These are phyloP conservation scores for Rhea americana DNA, from an alignment of 2,113 vertebrate genomes.

Conservation along the genomic window DNA sequence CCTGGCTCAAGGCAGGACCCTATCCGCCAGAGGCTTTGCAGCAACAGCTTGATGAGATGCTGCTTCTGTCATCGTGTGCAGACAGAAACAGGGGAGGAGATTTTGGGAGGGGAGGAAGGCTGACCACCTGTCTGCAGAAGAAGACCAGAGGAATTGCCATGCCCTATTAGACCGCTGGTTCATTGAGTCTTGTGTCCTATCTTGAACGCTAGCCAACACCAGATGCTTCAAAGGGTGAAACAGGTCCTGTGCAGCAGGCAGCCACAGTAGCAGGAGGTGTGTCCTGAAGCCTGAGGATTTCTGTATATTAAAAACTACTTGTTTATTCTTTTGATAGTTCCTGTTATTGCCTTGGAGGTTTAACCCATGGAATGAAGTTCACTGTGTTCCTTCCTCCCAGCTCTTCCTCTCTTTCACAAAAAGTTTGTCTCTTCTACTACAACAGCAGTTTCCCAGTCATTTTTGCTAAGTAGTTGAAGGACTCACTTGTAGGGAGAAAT, in stretches of 20 bases:
- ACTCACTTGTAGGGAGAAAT: neutral
- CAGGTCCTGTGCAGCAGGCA: neutral
- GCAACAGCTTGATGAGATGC: neutral
- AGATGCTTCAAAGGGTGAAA: neutral
- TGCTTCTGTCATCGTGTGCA: neutral
- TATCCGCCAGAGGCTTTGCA: conserved; percentile 39
- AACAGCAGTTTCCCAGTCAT: neutral
- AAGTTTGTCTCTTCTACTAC: neutral
- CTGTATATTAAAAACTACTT: neutral
- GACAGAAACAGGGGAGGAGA: neutral
- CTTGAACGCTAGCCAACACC: neutral
- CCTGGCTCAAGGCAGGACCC: conserved; percentile 1
- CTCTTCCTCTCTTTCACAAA: neutral
- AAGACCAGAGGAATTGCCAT: neutral
- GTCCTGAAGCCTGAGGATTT: neutral
- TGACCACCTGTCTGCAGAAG: conserved; percentile 28
- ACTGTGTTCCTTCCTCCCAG: neutral
- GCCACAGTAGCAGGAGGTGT: neutral
- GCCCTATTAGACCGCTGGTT: neutral
- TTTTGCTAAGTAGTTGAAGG: neutral
- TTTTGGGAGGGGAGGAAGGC: neutral
- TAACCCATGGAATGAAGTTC: neutral
- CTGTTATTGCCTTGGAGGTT: neutral
- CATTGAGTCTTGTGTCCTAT: neutral
- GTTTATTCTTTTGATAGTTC: neutral